Evolutionary conservation across 2,797 vertebrate genomes (phyloP), one percentile per base, ranked within the genome.

Genomic region (Ceryle rudis): DNA sequence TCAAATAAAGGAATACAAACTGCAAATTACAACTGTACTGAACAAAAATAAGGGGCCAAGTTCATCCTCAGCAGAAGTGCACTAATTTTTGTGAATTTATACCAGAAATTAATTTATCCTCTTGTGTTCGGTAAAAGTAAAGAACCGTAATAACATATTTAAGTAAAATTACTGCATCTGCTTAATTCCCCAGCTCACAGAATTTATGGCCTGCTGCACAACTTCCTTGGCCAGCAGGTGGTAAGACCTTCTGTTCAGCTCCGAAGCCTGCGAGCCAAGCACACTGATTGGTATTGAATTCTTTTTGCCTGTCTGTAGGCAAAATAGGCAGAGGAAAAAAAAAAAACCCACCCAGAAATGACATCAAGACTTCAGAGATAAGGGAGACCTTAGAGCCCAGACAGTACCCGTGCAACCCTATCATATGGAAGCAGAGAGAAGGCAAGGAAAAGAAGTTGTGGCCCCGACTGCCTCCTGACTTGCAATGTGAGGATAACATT

Each of bases 141-240:
- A 66, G 81, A 82, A 35, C 9, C 47, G 47, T 62, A 72, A 46
- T 29, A 94, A 89, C 60, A 64, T 77, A 86, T 93, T 97, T 95
- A 88, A 86, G 79, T 66, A 84, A 87, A 92, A 94, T 94, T 60
- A 93, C 87, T 90, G 86, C 91, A 93, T 96, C 95, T 97, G 94
- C 90, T 67, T 87, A 94, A 96, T 85, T 93, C 81, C 79, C 21
- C 65, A 90, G 77, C 73, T 37, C 73, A 28, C 69, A 85, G 84
- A 91, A 95, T 95, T 91, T 90, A 81, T 21, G 47, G 91, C 88
- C 81, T 88, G 75, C 81, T 70, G 31, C 3, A 90, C 81, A 6
- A 47, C 79, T 88, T 93, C 92, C 90, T 41, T 46, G 92, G 90
- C 83, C 91, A 93, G 97, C 96, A 97, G 96, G 96, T 96, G 95